Base-by-base conservation (phyloP, 2,888 invertebrate species). In the Atrina japonica region DNA sequence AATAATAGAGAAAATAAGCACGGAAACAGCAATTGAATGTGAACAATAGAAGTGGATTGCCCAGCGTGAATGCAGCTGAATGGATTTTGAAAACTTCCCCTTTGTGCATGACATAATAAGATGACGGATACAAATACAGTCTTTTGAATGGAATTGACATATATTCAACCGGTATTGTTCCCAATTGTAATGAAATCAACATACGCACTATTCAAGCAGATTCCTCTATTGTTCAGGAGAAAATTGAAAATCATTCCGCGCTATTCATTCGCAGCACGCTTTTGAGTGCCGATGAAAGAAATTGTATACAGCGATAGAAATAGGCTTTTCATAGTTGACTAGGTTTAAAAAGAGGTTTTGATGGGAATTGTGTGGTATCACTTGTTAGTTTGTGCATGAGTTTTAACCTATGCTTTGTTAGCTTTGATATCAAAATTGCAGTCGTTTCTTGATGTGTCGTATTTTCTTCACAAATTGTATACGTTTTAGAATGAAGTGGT, bases 221-320 rank as follows among this genome's bases (percentile, higher is more conserved):
- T 86, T 86, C 80, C 77, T 64, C 78, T 69, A 85, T 88, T 88
- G 88, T 88, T 73, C 80, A 73, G 55, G 76, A 75, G 83, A 86
- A 88, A 87, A 88, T 88, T 88, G 88, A 88, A 88, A 88, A 88
- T 84, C 85, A 86, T 86, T 86, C 83, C 82, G 68, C 74, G 73
- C 80, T 76, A 80, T 84, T 78, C 82, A 82, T 61, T 68, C 80
- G 49, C 77, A 75, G 78, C 70, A 65, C 70, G 74, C 76, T 68
- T 64, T 81, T 83, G 82, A 78, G 74, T 76, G 70, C 47, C 66
- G 75, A 75, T 81, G 81, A 85, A 86, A 84, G 77, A 77, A 69
- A 56, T 76, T 65, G 74, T 75, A 72, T 76, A 76, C 70, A 66
- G 77, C 77, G 61, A 69, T 76, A 67, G 73, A 77, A 76, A 73